These are phyloP conservation scores for Esox niger DNA, from an alignment of 2,113 vertebrate species.

Conservation along the genomic window DNA sequence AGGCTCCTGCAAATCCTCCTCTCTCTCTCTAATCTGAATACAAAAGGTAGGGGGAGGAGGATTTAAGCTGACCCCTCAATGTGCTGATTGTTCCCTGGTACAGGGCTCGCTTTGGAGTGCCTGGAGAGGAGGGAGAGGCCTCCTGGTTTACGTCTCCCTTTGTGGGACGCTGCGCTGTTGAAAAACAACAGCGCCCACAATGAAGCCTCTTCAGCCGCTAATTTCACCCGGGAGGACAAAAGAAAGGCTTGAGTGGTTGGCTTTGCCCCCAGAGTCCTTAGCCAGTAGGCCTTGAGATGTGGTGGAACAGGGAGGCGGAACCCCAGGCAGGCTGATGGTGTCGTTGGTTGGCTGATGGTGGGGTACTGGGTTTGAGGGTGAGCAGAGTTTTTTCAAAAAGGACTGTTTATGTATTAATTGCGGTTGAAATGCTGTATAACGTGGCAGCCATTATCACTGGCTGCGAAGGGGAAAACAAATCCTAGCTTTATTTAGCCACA, in stretches of 20 bases:
- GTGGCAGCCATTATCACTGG: conserved; percentile 52
- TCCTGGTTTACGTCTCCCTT: conserved; percentile 75
- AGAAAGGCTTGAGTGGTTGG: conserved; percentile 31
- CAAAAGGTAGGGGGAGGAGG: conserved; percentile 81
- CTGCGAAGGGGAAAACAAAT: conserved; percentile 60
- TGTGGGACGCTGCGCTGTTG: conserved; percentile 67
- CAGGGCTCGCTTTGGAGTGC: conserved; percentile 68
- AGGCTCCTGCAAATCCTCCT: conserved; percentile 87
- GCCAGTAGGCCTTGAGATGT: conserved; percentile 23
- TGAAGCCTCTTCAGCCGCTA: conserved; percentile 59
- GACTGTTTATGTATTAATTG: conserved; percentile 72
- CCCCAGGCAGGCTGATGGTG: background rate
- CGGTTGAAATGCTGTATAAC: conserved; percentile 54
- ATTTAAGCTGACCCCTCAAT: conserved; percentile 89
- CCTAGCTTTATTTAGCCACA: conserved; percentile 65
- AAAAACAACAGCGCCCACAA: conserved; percentile 67
- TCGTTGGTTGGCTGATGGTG: too few relatives aligned
- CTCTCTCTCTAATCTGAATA: conserved; percentile 94
- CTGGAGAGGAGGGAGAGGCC: conserved; percentile 58
- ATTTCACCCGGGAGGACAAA: conserved; percentile 72
- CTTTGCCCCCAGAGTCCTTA: conserved; percentile 2
- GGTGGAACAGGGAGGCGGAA: background rate
- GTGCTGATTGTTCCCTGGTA: conserved; percentile 78
- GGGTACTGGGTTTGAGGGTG: too few relatives aligned
- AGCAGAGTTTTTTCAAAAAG: conserved; percentile 40